Evolutionary conservation across 2,113 vertebrate species (phyloP), one percentile per base, ranked within the genome.

Genomic region (Chiloscyllium plagiosum): DNA sequence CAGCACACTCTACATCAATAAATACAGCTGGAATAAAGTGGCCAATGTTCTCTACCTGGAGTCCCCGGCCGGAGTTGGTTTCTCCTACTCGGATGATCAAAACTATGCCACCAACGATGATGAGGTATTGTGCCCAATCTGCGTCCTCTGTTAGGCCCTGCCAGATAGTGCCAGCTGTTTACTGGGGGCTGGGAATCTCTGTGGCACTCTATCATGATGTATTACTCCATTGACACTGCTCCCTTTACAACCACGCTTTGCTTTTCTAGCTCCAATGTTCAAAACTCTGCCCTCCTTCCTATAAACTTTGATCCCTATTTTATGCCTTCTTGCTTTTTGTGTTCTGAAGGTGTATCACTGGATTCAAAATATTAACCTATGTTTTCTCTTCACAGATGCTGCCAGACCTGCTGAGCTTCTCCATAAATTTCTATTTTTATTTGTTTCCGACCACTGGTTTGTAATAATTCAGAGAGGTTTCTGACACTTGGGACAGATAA

Each of bases 51-150:
- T 98, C 76, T 98, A 98, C 95, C 68, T 98, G 6, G 98, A 98
- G 86, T 97, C 98, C 50, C 98, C 98, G 47, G 98, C 97, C 87
- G 98, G 98, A n/a, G 98, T 98, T n/a, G 98, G 98, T 29, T 98
- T 97, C 95, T 98, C 98, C 61, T 98, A 97, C 96, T 97, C 98
- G 5, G 97, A 97, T 94, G 97, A 97, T 96, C 0, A 96, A 4
- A 95, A 97, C 5, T 98, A 98, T n/a, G 37, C 95, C 93, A 98
- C 97, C 0, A 96, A 98, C 29, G 98, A 98, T 66, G 95, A 97
- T 90, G 96, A 97, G 97, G 98, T 98, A 76, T 37, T 8, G 56
- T 90, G n/a, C 4, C 33, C 17, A 12, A 1, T 1, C 1, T 89
- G 1, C 2, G 19, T 0, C 0, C 26, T 20, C 61, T 10, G 26